These are phyloP conservation scores for Cybosia mesomella DNA, from an alignment of 2,888 invertebrate genomes.

Conservation along the genomic window DNA sequence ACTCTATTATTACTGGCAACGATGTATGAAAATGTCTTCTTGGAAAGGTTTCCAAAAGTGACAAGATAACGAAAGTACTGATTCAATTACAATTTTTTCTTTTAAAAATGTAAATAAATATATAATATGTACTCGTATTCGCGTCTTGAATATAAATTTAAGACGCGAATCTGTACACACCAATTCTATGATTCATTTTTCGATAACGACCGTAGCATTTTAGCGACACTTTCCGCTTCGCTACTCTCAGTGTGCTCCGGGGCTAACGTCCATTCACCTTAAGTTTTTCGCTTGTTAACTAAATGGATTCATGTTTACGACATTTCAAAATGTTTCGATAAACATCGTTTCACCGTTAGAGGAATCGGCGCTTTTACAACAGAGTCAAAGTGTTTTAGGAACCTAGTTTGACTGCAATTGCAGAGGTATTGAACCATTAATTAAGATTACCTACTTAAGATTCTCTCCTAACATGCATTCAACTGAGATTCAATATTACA, in stretches of 20 bases:
- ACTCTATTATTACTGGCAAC: no score
- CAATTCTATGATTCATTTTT: not conserved
- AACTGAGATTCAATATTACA: no score
- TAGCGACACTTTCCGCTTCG: constrained; percentile 40
- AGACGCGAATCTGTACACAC: not conserved
- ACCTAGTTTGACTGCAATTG: not conserved
- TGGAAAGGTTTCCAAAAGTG: no score
- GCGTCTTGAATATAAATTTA: not conserved
- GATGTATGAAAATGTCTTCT: no score
- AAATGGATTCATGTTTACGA: constrained; percentile 57
- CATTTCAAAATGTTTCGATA: constrained; percentile 46
- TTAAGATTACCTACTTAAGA: not conserved
- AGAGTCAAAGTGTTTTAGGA: not conserved
- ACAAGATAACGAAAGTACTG: no score
- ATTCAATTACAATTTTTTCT: no score
- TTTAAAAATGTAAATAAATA: no score
- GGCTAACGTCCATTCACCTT: constrained; percentile 52
- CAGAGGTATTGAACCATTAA: not conserved
- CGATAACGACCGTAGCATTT: constrained; percentile 21
- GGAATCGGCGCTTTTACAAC: not conserved
- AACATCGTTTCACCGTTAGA: constrained; percentile 30
- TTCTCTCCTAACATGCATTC: no score
- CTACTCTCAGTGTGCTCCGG: constrained; percentile 29
- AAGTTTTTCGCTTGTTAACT: constrained; percentile 58
- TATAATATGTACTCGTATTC: no score